Base-by-base conservation (phyloP, 1,140 invertebrate species). In the Bathynomus jamesi region DNA sequence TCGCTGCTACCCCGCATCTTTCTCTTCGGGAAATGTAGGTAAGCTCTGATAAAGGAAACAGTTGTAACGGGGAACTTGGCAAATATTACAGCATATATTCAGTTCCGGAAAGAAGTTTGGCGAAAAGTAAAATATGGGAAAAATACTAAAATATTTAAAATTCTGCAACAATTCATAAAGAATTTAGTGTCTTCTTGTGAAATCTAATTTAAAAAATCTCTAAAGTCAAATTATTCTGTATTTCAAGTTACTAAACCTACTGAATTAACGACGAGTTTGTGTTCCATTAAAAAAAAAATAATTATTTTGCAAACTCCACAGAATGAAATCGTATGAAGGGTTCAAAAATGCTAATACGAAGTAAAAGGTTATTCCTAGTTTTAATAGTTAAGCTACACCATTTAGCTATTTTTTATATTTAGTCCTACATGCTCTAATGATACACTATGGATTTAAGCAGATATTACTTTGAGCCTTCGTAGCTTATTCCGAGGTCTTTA, bases 401-500 rank as follows among this genome's bases (percentile, higher is more conserved):
- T n/a, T n/a, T n/a, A n/a, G n/a, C n/a, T n/a, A n/a, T n/a, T n/a
- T n/a, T n/a, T n/a, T n/a, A n/a, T n/a, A n/a, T n/a, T n/a, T n/a
- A n/a, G n/a, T n/a, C n/a, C n/a, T n/a, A n/a, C n/a, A n/a, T n/a
- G n/a, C n/a, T n/a, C n/a, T n/a, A n/a, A n/a, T n/a, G n/a, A n/a
- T n/a, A n/a, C n/a, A n/a, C n/a, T n/a, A n/a, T n/a, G n/a, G n/a
- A n/a, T n/a, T n/a, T n/a, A n/a, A n/a, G n/a, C n/a, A n/a, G n/a
- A n/a, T n/a, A n/a, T n/a, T n/a, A n/a, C n/a, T n/a, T 53, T 53
- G 40, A 53, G 13, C 40, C 40, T 5, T 53, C 40, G 21, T 53
- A 53, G 21, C 40, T 53, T 5, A 82, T 80, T n/a, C 72, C 72
- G 53, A 81, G 80, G 24, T 79, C 75, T 24, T 78, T 64, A 30